Evolutionary conservation across 2,888 invertebrate species (phyloP).

Genomic region (Eupeodes latifasciatus): DNA sequence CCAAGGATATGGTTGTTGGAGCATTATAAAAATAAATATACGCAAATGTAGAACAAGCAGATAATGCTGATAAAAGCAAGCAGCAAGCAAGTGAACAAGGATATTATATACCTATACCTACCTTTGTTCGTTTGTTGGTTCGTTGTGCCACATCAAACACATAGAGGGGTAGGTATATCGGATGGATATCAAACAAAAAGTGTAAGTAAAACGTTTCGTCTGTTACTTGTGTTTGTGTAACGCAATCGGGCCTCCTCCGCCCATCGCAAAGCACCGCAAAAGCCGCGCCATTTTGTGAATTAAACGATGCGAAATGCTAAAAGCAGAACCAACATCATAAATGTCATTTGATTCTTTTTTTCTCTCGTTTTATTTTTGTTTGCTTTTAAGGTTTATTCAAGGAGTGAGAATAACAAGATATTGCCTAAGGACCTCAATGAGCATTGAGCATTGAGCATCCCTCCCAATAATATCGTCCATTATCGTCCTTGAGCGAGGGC

Average conservation of each 20-base stretch:
- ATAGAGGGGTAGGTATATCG: neutral
- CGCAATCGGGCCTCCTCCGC: too few relatives aligned
- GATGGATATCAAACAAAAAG: conserved; percentile 44
- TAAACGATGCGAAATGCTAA: conserved; percentile 43
- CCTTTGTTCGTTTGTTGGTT: neutral
- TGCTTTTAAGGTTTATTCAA: conserved; percentile 30
- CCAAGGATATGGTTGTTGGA: conserved; percentile 69
- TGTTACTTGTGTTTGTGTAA: conserved; percentile 14
- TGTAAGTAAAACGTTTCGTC: conserved; percentile 54
- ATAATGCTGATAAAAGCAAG: conserved; percentile 52
- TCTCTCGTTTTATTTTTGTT: conserved; percentile 8
- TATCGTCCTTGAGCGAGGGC: neutral
- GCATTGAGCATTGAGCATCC: conserved; percentile 22
- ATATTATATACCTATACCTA: neutral
- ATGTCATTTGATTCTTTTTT: conserved; percentile 54
- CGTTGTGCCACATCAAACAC: conserved; percentile 20
- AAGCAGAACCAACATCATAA: conserved; percentile 45
- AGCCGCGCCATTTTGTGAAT: conserved; percentile 18
- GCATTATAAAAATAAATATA: conserved; percentile 50
- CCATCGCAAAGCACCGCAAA: too few relatives aligned
- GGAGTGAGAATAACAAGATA: conserved; percentile 42
- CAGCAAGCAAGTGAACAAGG: conserved; percentile 19
- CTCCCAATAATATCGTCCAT: conserved; percentile 31
- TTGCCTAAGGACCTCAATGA: conserved; percentile 42
- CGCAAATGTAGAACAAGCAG: conserved; percentile 53